A percentile compares a stretch with the other conserved stretches of the same genome.
Conservation (phyloP, 2,797 vertebrate genomes). For the Dryobates pubescens region DNA sequence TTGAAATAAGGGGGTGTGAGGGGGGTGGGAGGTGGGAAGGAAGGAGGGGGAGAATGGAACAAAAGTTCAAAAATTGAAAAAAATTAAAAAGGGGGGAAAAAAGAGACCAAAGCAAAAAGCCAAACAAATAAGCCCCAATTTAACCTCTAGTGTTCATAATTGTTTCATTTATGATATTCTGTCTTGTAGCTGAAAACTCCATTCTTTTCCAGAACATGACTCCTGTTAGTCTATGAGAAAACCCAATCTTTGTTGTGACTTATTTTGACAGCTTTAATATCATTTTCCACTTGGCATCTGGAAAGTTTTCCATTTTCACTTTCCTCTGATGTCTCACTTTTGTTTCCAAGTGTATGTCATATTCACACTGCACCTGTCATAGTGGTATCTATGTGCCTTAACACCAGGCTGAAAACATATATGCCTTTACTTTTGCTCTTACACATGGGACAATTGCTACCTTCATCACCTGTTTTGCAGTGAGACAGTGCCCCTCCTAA, state of each 20-base stretch:
- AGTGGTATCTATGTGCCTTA: not conserved
- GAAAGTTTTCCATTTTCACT: slow-evolving; percentile 65
- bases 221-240: slow-evolving; percentile 42
- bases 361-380: slow-evolving; percentile 36
- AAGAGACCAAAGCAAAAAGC: not conserved
- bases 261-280: slow-evolving; percentile 69
- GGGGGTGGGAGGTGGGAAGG: no score
- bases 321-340: slow-evolving; percentile 49
- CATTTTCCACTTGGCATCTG: slow-evolving; percentile 60
- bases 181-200: not conserved
- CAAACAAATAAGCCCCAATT: not conserved
- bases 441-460: slow-evolving; percentile 4
- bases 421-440: not conserved
- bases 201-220: slow-evolving; percentile 31
- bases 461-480: slow-evolving; percentile 52
- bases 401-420: not conserved
- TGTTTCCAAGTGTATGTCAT: slow-evolving; percentile 40
- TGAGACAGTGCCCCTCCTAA: not conserved
- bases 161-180: not conserved
- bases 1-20: not conserved
- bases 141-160: not conserved
- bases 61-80: no score
- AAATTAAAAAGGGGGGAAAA: no score
- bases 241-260: slow-evolving; percentile 60
- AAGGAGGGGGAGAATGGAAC: no score